Conservation (phyloP, 2,888 invertebrate genomes). For the Himalopsyche anomala region DNA sequence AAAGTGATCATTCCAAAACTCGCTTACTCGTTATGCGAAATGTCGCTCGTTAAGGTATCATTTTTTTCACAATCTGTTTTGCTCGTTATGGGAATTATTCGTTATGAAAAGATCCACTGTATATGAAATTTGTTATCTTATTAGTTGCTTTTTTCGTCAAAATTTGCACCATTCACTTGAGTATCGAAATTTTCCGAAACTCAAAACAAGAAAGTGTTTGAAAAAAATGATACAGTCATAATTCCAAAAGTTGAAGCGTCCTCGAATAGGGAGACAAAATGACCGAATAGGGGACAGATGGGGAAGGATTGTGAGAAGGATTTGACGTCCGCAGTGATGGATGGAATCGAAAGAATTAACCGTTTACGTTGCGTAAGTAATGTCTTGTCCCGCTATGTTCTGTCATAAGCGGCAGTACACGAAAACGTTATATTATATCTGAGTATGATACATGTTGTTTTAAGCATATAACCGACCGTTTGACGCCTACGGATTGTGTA, state of each 20-base stretch:
- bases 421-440: background rate
- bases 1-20: too few species aligned
- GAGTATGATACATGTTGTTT: background rate
- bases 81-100: too few species aligned
- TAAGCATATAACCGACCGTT: background rate
- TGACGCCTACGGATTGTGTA: background rate
- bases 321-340: constrained; percentile 63
- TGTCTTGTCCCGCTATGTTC: constrained; percentile 48
- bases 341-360: constrained; percentile 64
- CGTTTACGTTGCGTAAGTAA: constrained; percentile 56
- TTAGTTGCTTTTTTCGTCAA: too few species aligned
- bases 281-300: constrained; percentile 9
- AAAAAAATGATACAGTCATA: too few species aligned
- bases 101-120: too few species aligned
- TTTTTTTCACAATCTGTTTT: too few species aligned
- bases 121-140: too few species aligned
- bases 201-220: too few species aligned
- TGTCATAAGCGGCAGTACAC: background rate
- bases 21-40: too few species aligned
- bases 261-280: background rate
- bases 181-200: too few species aligned
- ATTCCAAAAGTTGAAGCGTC: background rate
- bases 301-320: constrained; percentile 52
- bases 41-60: too few species aligned
- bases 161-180: too few species aligned